Percentiles rank a stretch among this genome's conserved stretches.
Conservation (phyloP, 2,113 vertebrate genomes). For the Ancistrus triradiatus region DNA sequence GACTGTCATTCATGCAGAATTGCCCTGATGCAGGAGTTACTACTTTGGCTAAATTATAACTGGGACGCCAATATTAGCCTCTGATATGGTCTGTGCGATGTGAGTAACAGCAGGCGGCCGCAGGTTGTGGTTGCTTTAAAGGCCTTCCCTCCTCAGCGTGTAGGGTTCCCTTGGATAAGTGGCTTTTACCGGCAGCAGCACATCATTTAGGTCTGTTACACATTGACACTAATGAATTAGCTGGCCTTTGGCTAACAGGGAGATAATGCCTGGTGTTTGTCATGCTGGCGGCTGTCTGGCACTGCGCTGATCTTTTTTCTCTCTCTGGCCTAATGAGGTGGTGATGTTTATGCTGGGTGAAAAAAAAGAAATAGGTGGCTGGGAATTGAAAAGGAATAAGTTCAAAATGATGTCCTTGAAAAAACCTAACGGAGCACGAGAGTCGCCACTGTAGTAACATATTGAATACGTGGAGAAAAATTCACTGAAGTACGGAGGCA, state of each 20-base stretch:
- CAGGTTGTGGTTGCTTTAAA: background rate
- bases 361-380: background rate
- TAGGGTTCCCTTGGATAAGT: too few species aligned
- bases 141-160: too few species aligned
- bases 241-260: constrained; percentile 41
- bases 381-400: background rate
- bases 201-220: constrained; percentile 11
- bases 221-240: constrained; percentile 39
- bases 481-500: too few species aligned
- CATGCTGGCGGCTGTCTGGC: constrained; percentile 23
- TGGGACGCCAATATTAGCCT: background rate
- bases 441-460: too few species aligned
- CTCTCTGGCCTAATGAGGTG: constrained; percentile 30
- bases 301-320: constrained; percentile 36
- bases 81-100: background rate
- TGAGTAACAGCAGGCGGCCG: constrained; percentile 10
- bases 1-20: background rate
- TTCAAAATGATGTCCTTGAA: too few species aligned
- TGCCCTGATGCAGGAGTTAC: background rate
- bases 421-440: too few species aligned
- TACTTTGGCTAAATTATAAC: background rate
- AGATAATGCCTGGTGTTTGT: constrained; percentile 40
- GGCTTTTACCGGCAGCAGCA: background rate
- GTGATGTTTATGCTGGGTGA: background rate
- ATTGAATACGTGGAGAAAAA: too few species aligned